Evolutionary conservation across 2,113 vertebrate species (phyloP).

Genomic region (Oreocharis arfaki): DNA sequence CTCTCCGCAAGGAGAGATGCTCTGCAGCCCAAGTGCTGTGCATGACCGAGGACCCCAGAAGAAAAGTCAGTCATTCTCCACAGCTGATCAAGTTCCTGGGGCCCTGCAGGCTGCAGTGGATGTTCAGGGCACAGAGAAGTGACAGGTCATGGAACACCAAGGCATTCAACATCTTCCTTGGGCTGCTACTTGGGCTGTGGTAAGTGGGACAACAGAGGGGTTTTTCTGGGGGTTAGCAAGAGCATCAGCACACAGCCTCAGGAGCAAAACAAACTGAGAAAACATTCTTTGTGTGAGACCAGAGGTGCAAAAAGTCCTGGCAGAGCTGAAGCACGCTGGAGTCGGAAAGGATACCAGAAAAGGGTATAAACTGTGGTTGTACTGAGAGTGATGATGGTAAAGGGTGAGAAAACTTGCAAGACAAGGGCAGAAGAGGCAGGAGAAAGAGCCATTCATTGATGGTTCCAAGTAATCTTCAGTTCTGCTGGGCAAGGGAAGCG

Average conservation of each 20-base stretch:
- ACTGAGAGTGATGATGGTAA: neutral
- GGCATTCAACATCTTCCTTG: neutral
- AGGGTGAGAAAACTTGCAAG: neutral
- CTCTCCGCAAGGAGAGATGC: neutral
- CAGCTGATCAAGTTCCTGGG: rapidly evolving
- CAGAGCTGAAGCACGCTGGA: neutral
- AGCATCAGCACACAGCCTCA: neutral
- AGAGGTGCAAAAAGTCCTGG: neutral
- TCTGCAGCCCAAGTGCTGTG: neutral
- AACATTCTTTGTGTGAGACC: neutral
- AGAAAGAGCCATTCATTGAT: neutral
- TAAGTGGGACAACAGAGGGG: neutral
- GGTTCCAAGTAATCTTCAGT: neutral
- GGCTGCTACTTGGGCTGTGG: neutral
- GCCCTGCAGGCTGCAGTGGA: neutral
- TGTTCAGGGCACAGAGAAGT: neutral
- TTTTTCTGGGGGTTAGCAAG: neutral
- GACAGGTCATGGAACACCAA: neutral
- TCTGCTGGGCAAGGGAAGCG: neutral
- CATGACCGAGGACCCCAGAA: rapidly evolving
- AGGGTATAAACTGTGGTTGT: neutral
- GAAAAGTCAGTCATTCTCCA: neutral
- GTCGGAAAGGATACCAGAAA: neutral
- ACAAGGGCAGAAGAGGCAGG: neutral
- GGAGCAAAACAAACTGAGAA: neutral